Percentiles rank a stretch among this genome's conserved stretches.
Conservation (phyloP, 2,797 vertebrate species). For the Sus cebifrons region DNA sequence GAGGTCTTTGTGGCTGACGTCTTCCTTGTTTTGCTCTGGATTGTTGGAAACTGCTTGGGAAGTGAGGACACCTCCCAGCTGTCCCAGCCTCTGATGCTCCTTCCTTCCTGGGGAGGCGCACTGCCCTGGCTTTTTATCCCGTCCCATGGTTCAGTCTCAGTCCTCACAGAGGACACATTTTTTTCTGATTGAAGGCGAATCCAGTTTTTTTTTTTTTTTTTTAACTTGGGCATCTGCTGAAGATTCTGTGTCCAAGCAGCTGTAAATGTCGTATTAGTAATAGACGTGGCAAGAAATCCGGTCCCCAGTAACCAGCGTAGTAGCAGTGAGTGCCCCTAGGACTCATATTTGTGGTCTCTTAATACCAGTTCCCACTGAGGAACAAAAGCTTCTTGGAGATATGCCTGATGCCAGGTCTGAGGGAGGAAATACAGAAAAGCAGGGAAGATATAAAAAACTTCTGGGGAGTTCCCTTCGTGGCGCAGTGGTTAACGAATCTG, state of each 20-base stretch:
- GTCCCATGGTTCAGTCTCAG: constrained; percentile 13
- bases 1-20: neutral
- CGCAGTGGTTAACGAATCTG: too few relatives aligned
- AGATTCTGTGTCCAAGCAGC: neutral
- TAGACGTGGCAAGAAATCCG: constrained; percentile 31
- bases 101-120: neutral
- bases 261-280: neutral
- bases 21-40: neutral
- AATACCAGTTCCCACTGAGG: neutral
- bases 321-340: neutral
- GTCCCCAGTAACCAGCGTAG: neutral
- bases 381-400: constrained; percentile 37
- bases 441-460: neutral
- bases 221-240: neutral
- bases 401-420: neutral
- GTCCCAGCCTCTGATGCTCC: neutral
- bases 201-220: constrained; percentile 33
- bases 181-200: neutral
- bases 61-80: neutral
- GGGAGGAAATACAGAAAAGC: constrained; percentile 40
- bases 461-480: neutral
- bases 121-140: constrained; percentile 6
- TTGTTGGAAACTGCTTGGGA: neutral
- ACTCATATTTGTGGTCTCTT: constrained; percentile 5
- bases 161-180: neutral